phyloP scores from a whole-genome alignment of 2,888 invertebrate species.

The Cephalotes varians region DNA sequence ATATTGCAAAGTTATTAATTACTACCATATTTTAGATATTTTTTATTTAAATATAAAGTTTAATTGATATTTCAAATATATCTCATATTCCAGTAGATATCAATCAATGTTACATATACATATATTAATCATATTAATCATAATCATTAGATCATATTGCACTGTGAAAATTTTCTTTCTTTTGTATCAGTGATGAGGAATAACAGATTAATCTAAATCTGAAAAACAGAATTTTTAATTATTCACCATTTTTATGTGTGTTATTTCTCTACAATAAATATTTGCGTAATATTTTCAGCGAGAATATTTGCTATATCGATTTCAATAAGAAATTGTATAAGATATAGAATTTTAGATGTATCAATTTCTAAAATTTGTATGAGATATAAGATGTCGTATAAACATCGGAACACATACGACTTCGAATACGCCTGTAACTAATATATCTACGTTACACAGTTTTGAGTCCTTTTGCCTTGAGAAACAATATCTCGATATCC shows the following conservation, averaged over 20 bases:
- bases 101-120: neutral
- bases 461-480: constrained; percentile 29
- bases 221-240: too few relatives aligned
- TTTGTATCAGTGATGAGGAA: too few relatives aligned
- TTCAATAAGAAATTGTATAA: too few relatives aligned
- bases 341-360: too few relatives aligned
- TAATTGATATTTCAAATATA: neutral
- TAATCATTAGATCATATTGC: neutral
- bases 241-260: too few relatives aligned
- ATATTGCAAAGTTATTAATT: constrained; percentile 4
- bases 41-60: neutral
- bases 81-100: neutral
- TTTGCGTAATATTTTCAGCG: too few relatives aligned
- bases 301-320: too few relatives aligned
- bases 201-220: too few relatives aligned
- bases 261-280: too few relatives aligned
- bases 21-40: neutral
- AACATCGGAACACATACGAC: neutral
- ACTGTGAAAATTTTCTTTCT: neutral
- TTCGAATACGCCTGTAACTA: neutral
- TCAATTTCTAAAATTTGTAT: too few relatives aligned
- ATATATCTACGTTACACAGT: constrained; percentile 7
- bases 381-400: too few relatives aligned
- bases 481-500: constrained; percentile 33
- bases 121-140: neutral